Percentiles rank a stretch among this genome's conserved stretches.
Evolutionary conservation across 2,113 vertebrate species (phyloP).

Genomic region (Rhabdomys dilectus): DNA sequence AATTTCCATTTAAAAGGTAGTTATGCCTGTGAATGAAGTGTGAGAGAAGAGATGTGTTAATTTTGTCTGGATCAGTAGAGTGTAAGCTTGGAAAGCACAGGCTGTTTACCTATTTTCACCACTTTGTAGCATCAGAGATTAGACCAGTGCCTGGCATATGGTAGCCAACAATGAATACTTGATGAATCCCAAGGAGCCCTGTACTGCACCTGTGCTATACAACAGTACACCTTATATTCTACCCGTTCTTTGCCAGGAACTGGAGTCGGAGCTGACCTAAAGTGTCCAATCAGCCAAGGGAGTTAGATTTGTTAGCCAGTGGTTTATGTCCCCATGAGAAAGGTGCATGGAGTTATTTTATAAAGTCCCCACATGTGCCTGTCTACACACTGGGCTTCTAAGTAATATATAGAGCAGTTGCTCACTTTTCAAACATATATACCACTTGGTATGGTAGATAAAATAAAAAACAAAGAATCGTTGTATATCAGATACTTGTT

Average conservation of each 20-base stretch:
- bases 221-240: background rate
- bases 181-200: background rate
- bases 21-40: background rate
- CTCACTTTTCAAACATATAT: slow-evolving; percentile 18
- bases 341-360: background rate
- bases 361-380: background rate
- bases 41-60: background rate
- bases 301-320: background rate
- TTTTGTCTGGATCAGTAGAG: background rate
- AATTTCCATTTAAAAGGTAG: slow-evolving; percentile 9
- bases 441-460: background rate
- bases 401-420: background rate
- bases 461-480: background rate
- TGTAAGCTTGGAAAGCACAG: background rate
- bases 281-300: background rate
- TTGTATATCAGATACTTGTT: background rate
- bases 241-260: background rate
- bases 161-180: background rate
- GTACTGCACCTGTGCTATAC: background rate
- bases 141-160: background rate
- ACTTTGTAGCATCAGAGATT: background rate
- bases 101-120: background rate
- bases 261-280: background rate
- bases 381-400: background rate
- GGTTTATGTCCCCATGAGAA: background rate